Base-by-base conservation (phyloP, 2,113 vertebrate species). In the Castor canadensis region DNA sequence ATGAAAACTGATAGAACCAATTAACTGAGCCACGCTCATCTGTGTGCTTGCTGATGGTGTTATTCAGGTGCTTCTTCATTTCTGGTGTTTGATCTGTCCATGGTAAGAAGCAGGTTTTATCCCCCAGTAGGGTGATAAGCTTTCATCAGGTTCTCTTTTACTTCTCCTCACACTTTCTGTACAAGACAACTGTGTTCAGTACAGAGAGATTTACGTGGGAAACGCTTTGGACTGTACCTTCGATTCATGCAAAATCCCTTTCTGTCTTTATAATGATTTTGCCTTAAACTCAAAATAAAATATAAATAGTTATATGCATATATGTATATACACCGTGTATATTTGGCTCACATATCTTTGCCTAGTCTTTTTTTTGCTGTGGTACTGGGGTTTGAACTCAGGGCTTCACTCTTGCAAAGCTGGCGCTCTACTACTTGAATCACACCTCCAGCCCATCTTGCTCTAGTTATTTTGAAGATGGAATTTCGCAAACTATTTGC, bases 121-220 rank as follows among this genome's bases (percentile, higher is more conserved):
- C 26, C 16, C 77, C 52, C 47, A 0, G 10, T 0, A 13, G 4
- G n/a, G n/a, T 30, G 28, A 66, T 1, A 54, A 47, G 13, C 20
- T 24, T 6, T 9, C 1, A 13, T 10, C 26, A 9, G 16, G 13
- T 11, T 66, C 9, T 49, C 56, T 64, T 17, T 47, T 4, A 38
- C 32, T 62, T 54, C 32, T 56, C 28, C 3, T 0, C 2, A 30
- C 47, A 9, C 54, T 69, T 58, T 26, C 67, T 13, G 3, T 11
- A 9, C 16, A 1, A 64, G 38, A 49, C 4, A 43, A 60, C 58
- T 12, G 1, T 26, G 22, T 16, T 45, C 24, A 3, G 45, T 15
- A 5, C 2, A 1, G 3, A 38, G 47, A 24, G 38, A n/a, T 5
- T 9, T 13, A 28, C 2, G 1, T 1, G 58, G 24, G 38, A 49